Evolutionary conservation across 2,888 invertebrate species (phyloP).

Genomic region (Acanthosepion lycidas): DNA sequence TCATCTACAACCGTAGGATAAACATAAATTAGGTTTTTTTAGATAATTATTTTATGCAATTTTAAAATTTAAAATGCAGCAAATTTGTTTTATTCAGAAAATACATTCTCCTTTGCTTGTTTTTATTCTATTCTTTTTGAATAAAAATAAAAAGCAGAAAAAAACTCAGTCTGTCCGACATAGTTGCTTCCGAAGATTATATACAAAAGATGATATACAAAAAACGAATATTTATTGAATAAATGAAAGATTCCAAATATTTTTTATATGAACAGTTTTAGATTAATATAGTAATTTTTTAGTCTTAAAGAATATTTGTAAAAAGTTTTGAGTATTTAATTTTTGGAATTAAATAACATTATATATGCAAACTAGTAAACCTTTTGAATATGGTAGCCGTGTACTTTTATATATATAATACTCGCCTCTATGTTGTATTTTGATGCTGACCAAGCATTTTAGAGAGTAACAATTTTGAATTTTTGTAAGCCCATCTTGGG

Average conservation of each 20-base stretch:
- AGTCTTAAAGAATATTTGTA: not conserved
- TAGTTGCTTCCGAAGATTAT: not conserved
- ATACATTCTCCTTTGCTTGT: not conserved
- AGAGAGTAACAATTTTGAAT: not conserved
- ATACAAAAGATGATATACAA: not conserved
- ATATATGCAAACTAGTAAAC: not conserved
- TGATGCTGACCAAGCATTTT: conserved; percentile 16
- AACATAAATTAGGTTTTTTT: not conserved
- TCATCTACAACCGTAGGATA: not conserved
- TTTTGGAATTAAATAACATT: not conserved
- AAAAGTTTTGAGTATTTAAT: not conserved
- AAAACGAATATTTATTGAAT: not conserved
- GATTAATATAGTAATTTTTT: not conserved
- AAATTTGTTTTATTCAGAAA: not conserved
- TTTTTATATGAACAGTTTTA: not conserved
- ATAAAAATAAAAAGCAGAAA: too few relatives aligned
- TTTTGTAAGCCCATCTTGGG: not conserved
- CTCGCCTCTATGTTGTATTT: accelerated
- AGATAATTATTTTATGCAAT: not conserved
- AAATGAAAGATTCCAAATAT: not conserved
- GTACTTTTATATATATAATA: not conserved
- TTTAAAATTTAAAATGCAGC: not conserved
- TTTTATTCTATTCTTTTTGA: not conserved
- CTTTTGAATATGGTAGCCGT: not conserved
- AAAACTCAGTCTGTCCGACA: not conserved